Base-by-base conservation (phyloP, 2,113 vertebrate genomes). In the Tychaedon coryphoeus region DNA sequence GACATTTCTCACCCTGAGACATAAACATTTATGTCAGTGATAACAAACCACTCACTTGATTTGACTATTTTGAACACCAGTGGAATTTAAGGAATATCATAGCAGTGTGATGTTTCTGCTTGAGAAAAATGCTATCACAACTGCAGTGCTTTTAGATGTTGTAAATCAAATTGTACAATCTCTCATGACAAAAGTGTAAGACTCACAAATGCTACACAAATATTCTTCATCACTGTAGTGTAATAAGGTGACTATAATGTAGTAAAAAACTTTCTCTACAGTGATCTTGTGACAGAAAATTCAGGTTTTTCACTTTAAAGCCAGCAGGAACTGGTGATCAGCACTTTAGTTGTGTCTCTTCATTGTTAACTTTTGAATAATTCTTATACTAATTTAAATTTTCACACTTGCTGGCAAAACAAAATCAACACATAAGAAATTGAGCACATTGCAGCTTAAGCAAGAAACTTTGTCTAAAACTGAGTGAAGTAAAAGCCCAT, bases 21-120 rank as follows among this genome's bases (percentile, higher is more conserved):
- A 67, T 76, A 97, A 98, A 98, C 95, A 97, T 95, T 97, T 97
- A 75, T 94, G 93, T 84, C 88, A 96, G 72, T 81, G 70, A 95
- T 95, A 97, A 92, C 95, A 97, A 98, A 95, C 4, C 66, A 87
- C 74, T 96, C 82, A 79, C 82, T 80, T 96, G 86, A 94, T 95
- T 94, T 96, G 94, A 80, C 64, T 88, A 58, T 80, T 96, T 23
- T 69, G 86, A 97, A 67, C 51, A 34, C 19, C 82, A 53, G 25
- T 82, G 88, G 78, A 95, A 90, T 93, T 93, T 83, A 75, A 96
- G 76, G 93, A 97, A 95, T 87, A 95, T 73, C 8, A 6, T 36
- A 12, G 90, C 65, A 92, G 91, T 19, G 81, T 58, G 64, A 92
- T 19, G 43, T 92, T 97, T 96, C 88, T 23, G 4, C 62, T 74